These are phyloP conservation scores for Dendrolimus punctatus DNA, from an alignment of 1,140 invertebrate genomes.

Conservation along the genomic window DNA sequence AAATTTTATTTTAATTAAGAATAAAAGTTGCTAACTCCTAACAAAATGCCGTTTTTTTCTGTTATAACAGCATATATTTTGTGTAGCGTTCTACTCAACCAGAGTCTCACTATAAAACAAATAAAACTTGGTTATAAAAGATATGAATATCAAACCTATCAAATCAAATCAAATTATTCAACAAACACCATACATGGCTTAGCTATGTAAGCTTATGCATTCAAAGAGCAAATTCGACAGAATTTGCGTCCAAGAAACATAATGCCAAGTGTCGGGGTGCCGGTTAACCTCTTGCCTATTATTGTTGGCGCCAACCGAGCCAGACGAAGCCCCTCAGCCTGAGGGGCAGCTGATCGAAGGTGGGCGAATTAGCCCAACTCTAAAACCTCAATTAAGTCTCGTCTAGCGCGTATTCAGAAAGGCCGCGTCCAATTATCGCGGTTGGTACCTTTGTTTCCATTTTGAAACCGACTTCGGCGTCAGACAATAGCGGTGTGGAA, in stretches of 20 bases:
- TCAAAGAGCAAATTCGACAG: too few relatives aligned
- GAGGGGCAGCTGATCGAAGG: conserved; percentile 47
- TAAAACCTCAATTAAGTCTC: conserved; percentile 71
- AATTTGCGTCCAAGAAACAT: conserved; percentile 21
- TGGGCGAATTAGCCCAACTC: conserved; percentile 67
- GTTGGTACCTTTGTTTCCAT: conserved; percentile 45
- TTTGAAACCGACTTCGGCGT: conserved; percentile 20
- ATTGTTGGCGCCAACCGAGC: conserved; percentile 34
- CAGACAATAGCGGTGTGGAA: conserved; percentile 4
- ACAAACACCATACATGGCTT: too few relatives aligned
- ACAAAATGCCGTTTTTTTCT: too few relatives aligned
- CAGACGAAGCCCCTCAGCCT: conserved; percentile 46
- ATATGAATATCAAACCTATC: too few relatives aligned
- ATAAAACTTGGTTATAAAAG: too few relatives aligned
- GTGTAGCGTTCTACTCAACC: too few relatives aligned
- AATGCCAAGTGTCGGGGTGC: conserved; percentile 29
- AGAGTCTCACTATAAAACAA: too few relatives aligned
- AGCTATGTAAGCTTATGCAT: too few relatives aligned
- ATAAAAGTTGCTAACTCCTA: too few relatives aligned
- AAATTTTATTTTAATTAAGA: too few relatives aligned
- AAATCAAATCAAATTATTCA: too few relatives aligned
- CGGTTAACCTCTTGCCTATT: conserved; percentile 43
- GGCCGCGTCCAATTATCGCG: conserved; percentile 67
- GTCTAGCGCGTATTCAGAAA: conserved; percentile 60
- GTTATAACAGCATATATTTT: too few relatives aligned